These are phyloP conservation scores for Parus major DNA, from an alignment of 2,113 vertebrate genomes.

Conservation along the genomic window DNA sequence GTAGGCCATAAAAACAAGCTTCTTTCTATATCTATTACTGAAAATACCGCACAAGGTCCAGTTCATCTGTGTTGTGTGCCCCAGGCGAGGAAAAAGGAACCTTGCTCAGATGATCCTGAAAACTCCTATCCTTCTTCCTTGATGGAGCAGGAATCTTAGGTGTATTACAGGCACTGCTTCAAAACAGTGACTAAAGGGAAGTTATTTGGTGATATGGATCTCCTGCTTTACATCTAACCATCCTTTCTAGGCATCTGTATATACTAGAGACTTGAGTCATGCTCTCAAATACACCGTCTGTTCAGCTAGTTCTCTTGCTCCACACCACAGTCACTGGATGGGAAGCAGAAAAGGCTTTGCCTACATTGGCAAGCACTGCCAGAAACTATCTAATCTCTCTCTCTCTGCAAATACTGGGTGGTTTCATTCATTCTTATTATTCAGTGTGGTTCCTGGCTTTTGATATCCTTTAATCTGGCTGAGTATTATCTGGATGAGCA, in stretches of 20 bases:
- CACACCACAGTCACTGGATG: background rate
- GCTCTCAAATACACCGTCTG: background rate
- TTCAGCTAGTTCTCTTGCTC: background rate
- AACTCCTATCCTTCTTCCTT: background rate
- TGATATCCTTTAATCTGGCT: background rate
- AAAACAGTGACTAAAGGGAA: background rate
- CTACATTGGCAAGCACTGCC: background rate
- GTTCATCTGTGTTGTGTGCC: background rate
- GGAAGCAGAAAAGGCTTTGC: background rate
- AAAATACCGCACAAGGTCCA: background rate
- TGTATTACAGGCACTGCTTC: accelerated
- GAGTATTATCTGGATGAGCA: background rate
- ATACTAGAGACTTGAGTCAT: background rate
- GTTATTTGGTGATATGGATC: background rate
- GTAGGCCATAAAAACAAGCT: background rate
- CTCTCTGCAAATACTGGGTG: background rate
- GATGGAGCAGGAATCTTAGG: background rate
- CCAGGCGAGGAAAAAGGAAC: background rate
- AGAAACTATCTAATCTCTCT: background rate
- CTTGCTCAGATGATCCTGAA: background rate
- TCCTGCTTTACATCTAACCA: background rate
- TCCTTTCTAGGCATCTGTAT: background rate
- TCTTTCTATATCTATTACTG: background rate
- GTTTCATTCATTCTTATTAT: background rate
- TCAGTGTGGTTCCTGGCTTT: background rate